These are phyloP conservation scores for Cephus rjabovi DNA, from an alignment of 2,888 invertebrate genomes.

Conservation along the genomic window DNA sequence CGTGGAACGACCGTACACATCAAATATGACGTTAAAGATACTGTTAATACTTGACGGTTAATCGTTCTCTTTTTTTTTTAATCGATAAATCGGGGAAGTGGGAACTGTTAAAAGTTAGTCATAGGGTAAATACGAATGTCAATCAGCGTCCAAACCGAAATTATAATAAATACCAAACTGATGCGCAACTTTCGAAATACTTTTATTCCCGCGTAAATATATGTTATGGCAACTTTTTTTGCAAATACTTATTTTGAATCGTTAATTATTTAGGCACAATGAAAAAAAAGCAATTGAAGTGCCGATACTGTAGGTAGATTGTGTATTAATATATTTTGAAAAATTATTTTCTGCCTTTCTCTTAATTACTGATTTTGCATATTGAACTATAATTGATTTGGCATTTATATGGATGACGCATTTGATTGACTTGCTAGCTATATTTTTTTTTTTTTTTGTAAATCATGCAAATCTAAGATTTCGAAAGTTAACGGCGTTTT, in stretches of 20 bases:
- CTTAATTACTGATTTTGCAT: neutral
- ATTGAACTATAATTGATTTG: neutral
- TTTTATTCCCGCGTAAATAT: neutral
- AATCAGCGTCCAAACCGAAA: slow-evolving; percentile 38
- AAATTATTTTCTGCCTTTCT: neutral
- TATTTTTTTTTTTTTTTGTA: too few species aligned
- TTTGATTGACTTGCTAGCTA: neutral
- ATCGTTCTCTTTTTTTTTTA: slow-evolving; percentile 14
- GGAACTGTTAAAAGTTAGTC: slow-evolving; percentile 23
- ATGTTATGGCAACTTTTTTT: too few species aligned
- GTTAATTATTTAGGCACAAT: neutral
- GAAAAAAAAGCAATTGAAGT: neutral
- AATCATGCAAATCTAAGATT: neutral
- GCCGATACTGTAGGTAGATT: neutral
- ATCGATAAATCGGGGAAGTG: slow-evolving; percentile 5
- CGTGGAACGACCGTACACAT: slow-evolving; percentile 15
- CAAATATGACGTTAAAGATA: slow-evolving; percentile 23
- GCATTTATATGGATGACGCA: neutral
- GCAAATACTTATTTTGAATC: neutral
- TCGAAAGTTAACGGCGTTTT: slow-evolving; percentile 20
- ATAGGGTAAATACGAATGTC: slow-evolving; percentile 30
- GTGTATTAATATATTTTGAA: neutral
- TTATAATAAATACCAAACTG: neutral
- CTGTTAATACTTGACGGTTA: slow-evolving; percentile 41
- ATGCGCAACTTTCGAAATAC: neutral